Conservation (phyloP, 2,888 invertebrate genomes). For the Hydrotaea diabolus region DNA sequence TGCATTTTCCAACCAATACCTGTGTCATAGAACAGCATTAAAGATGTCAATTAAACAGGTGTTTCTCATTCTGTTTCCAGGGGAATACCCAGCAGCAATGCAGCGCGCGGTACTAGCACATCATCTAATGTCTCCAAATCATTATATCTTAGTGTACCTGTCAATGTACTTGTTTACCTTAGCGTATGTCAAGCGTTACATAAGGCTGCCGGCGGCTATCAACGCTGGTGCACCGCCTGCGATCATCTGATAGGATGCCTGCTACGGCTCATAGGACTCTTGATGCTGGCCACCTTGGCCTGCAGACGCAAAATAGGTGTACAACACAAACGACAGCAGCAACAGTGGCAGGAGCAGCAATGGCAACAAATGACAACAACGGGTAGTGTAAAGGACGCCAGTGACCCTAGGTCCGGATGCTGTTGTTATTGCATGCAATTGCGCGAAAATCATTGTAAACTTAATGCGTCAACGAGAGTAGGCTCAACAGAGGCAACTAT, state of each 20-base stretch:
- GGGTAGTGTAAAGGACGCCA: not conserved
- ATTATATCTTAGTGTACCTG: slow-evolving; percentile 85
- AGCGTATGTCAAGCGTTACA: slow-evolving; percentile 81
- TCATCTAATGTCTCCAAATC: slow-evolving; percentile 86
- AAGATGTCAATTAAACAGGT: slow-evolving; percentile 82
- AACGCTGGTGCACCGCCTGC: slow-evolving; percentile 49
- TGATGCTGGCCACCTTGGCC: slow-evolving; percentile 47
- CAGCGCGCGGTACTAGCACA: slow-evolving; percentile 92
- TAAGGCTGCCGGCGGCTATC: slow-evolving; percentile 68
- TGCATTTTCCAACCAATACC: slow-evolving; percentile 55
- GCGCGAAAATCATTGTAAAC: slow-evolving; percentile 53
- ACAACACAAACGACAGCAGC: not conserved
- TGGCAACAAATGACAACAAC: not conserved
- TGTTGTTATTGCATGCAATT: slow-evolving; percentile 62
- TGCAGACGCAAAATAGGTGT: slow-evolving; percentile 19
- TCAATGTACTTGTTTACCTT: slow-evolving; percentile 83
- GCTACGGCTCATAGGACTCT: slow-evolving; percentile 52
- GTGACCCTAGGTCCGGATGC: slow-evolving; percentile 17
- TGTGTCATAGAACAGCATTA: slow-evolving; percentile 80
- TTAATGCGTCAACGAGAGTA: not conserved
- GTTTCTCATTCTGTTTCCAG: slow-evolving; percentile 87
- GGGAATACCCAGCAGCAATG: slow-evolving; percentile 96
- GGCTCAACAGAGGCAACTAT: slow-evolving; percentile 37
- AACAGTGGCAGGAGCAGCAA: slow-evolving; percentile 12
- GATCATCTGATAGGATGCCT: slow-evolving; percentile 63